Percentiles rank a stretch among this genome's conserved stretches.
phyloP scores from a whole-genome alignment of 37 sponge, comb jelly and placozoan species.

The Mnemiopsis leidyi region DNA sequence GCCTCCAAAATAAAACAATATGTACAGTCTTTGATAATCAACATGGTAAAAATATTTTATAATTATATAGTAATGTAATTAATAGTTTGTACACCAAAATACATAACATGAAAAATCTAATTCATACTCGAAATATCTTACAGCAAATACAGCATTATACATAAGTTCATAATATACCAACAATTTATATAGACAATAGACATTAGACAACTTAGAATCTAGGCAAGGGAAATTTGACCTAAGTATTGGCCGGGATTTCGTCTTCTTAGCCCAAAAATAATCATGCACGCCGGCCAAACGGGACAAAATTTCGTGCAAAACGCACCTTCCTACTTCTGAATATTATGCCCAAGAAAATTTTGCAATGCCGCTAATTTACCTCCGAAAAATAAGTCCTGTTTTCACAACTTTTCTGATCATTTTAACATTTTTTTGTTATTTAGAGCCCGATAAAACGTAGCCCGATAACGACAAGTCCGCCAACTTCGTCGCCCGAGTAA shows the following conservation, averaged over 20 bases:
- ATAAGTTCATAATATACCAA: not conserved
- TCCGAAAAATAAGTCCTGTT: not conserved
- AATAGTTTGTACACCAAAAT: not conserved
- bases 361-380: not conserved
- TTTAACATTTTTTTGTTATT: not conserved
- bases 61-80: not conserved
- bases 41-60: conserved; percentile 27
- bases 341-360: too few relatives aligned
- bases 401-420: not conserved
- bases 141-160: conserved; percentile 24
- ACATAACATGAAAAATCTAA: not conserved
- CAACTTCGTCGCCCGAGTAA: not conserved
- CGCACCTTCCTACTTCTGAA: too few relatives aligned
- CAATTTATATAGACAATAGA: not conserved
- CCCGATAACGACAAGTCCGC: too few relatives aligned
- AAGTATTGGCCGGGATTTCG: not conserved
- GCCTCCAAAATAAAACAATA: conserved; percentile 3
- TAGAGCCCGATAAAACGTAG: not conserved
- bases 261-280: not conserved
- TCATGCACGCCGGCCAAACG: not conserved
- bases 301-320: too few relatives aligned
- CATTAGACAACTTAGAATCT: not conserved
- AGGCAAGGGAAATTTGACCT: not conserved
- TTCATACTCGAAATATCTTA: conserved; percentile 24
- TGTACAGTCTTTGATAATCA: not conserved